Evolutionary conservation across 2,113 vertebrate genomes (phyloP), one percentile per base, ranked within the genome.

Genomic region (Clinocottus analis): DNA sequence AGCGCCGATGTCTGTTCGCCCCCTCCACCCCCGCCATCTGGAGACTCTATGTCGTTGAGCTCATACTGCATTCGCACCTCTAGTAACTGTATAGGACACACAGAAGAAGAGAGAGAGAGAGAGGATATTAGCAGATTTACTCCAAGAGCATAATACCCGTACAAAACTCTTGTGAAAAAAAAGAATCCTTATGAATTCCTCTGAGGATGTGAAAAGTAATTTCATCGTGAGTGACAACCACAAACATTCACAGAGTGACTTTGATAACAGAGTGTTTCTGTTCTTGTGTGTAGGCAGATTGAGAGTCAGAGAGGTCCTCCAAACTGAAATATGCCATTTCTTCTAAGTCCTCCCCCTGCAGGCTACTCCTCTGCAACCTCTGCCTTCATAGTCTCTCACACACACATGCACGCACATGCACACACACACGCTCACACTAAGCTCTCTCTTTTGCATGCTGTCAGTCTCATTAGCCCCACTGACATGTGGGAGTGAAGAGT

Each of bases 31-130:
- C 90, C 92, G 4, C 83, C 83, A 21, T 99, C 98, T 45, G 98
- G 98, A 72, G 98, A 96, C 63, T 99, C 98, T 56, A 96, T 69
- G 67, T 99, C 97, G 71, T 95, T 98, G 79, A 97, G 94, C 83
- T 99, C 98, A 70, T 97, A 98, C 4, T 98, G 94, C 75, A 99
- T 91, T 72, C 98, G 95, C 62, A 99, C 96, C 94, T 99, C 98
- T 71, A 99, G 92, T 93, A 99, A 94, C 98, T 99, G 83, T 31
- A 51, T 58, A 39, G 72, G 60, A 75, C 41, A 78, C 69, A 74
- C 68, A 63, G 39, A 45, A 59, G 72, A 66, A 14, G 70, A 43
- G 13, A 21, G 67, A 72, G 29, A 13, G 13, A 55, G 53, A 25
- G 11, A 56, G 13, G 13, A 29, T 16, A 3, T 58, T 5, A 51